Percentiles rank a stretch among this genome's conserved stretches.
These are phyloP conservation scores for Bolborhynchus lineola DNA, from an alignment of 2,113 vertebrate genomes.

Conservation along the genomic window DNA sequence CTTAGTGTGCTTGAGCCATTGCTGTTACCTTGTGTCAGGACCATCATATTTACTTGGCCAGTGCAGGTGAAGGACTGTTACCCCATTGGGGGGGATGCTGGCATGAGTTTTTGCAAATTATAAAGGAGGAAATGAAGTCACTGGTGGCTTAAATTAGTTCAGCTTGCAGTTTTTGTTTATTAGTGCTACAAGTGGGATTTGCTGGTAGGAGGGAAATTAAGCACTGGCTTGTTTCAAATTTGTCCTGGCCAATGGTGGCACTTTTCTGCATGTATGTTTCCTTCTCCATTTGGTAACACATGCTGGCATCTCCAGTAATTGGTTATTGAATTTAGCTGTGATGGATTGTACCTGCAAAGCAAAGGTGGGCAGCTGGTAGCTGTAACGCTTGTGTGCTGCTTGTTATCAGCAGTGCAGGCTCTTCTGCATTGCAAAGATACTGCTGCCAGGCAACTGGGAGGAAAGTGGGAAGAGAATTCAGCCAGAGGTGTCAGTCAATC, in stretches of 20 bases:
- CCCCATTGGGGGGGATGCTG: neutral
- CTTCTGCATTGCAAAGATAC: conserved; percentile 27
- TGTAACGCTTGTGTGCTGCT: neutral
- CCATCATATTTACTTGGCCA: neutral
- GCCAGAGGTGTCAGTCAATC: conserved; percentile 28
- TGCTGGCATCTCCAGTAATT: neutral
- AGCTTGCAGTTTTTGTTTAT: neutral
- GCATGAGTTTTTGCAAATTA: neutral
- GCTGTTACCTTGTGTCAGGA: neutral
- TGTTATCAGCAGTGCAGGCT: neutral
- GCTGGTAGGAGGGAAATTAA: neutral
- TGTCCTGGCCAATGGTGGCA: accelerated
- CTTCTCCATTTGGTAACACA: neutral
- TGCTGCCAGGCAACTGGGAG: conserved; percentile 51
- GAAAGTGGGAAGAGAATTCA: conserved; percentile 35
- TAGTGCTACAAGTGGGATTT: conserved; percentile 20
- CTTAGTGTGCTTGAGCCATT: neutral
- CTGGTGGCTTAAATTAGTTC: conserved; percentile 10
- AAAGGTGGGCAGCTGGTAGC: conserved; percentile 12
- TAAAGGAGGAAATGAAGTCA: neutral
- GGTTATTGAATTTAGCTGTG: neutral
- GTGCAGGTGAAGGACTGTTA: neutral
- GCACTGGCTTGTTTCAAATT: neutral
- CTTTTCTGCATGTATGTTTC: accelerated
- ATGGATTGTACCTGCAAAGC: neutral